phyloP scores from a whole-genome alignment of 2,888 invertebrate genomes.

The Conchocele bisecta region DNA sequence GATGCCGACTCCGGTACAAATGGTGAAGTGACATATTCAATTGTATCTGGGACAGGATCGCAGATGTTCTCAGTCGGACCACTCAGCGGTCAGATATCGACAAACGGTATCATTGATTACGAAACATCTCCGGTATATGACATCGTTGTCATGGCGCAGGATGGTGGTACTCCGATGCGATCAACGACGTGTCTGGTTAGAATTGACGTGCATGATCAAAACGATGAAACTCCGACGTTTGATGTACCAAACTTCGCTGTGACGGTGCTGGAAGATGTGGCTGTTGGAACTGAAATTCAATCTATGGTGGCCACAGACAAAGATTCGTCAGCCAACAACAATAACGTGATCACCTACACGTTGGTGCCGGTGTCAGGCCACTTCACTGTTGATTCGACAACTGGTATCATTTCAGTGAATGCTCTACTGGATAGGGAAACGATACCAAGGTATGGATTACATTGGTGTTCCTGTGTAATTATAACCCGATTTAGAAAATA shows the following conservation, averaged over 20 bases:
- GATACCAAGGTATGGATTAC: slow-evolving; percentile 59
- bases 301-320: slow-evolving; percentile 64
- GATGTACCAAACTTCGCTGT: slow-evolving; percentile 55
- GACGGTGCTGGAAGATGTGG: slow-evolving; percentile 57
- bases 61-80: slow-evolving; percentile 64
- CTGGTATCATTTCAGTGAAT: slow-evolving; percentile 65
- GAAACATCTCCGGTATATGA: slow-evolving; percentile 64
- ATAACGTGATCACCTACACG: slow-evolving; percentile 66
- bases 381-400: slow-evolving; percentile 63
- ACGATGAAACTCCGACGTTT: slow-evolving; percentile 71
- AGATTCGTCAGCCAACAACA: slow-evolving; percentile 69
- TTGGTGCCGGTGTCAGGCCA: slow-evolving; percentile 35
- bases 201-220: slow-evolving; percentile 66
- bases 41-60: slow-evolving; percentile 62
- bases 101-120: slow-evolving; percentile 64
- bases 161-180: slow-evolving; percentile 62
- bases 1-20: slow-evolving; percentile 64
- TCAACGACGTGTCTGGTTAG: slow-evolving; percentile 62
- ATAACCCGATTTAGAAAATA: too few relatives aligned
- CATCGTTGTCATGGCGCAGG: slow-evolving; percentile 65
- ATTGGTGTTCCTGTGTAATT: too few relatives aligned
- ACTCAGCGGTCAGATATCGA: slow-evolving; percentile 61
- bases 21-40: slow-evolving; percentile 63
- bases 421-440: slow-evolving; percentile 70
- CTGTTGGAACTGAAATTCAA: slow-evolving; percentile 62